Evolutionary conservation across 2,888 invertebrate species (phyloP).

Genomic region (Aethes cnicana): DNA sequence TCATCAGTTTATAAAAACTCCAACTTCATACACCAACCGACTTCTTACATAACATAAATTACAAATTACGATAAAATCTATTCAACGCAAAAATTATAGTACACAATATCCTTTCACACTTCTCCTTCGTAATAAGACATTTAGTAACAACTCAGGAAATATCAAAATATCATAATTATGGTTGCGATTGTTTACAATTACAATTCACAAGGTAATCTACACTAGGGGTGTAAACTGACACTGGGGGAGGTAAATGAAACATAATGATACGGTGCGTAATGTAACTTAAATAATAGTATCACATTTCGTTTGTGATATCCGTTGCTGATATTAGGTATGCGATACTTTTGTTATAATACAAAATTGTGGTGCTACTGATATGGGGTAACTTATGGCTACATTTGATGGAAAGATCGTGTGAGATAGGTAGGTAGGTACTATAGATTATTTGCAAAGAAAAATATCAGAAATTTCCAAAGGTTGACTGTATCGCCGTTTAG

Average conservation of each 20-base stretch:
- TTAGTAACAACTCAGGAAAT: conserved; percentile 41
- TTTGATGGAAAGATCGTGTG: no score
- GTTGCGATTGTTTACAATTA: background rate
- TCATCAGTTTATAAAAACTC: no score
- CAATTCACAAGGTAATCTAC: background rate
- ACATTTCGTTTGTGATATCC: background rate
- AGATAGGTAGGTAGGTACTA: no score
- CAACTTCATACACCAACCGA: background rate
- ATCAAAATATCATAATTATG: background rate
- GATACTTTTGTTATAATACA: no score
- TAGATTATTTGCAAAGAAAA: no score
- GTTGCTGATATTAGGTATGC: background rate
- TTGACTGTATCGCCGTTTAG: no score
- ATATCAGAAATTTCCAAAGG: no score
- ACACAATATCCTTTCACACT: background rate
- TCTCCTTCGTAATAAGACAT: conserved; percentile 32
- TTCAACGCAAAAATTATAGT: background rate
- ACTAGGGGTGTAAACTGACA: background rate
- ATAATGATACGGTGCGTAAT: background rate
- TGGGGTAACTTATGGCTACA: no score
- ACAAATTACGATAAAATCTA: background rate
- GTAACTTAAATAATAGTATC: no score
- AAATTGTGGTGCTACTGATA: no score
- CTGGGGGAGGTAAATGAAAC: background rate
- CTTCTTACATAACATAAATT: background rate